Conservation (phyloP, 2,113 vertebrate species). For the Platysteira castanea region DNA sequence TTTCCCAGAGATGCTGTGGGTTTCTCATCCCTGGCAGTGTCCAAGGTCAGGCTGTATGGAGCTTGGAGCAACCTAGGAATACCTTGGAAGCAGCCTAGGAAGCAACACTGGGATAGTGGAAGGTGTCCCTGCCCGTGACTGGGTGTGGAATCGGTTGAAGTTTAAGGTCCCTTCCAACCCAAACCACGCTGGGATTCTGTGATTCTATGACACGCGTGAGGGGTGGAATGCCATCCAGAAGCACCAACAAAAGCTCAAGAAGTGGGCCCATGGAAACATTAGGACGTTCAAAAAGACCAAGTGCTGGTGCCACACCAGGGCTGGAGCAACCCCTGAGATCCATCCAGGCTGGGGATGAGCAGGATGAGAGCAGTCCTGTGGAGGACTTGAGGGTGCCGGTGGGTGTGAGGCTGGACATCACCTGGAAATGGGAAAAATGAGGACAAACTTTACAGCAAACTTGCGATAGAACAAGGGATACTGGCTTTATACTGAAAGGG, state of each 20-base stretch:
- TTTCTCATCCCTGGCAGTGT: no score
- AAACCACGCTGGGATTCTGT: neutral
- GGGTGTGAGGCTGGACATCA: no score
- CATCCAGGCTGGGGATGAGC: neutral
- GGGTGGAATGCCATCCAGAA: neutral
- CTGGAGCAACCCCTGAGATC: neutral
- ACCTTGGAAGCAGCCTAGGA: no score
- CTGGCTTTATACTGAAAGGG: neutral
- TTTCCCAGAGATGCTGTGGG: no score
- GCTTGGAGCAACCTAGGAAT: neutral
- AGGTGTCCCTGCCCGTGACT: neutral
- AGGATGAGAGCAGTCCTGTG: neutral
- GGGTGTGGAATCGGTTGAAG: no score
- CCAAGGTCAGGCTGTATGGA: fast-evolving
- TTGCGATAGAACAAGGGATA: neutral
- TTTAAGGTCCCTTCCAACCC: neutral
- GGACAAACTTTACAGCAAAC: neutral
- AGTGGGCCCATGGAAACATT: no score
- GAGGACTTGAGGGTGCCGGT: neutral
- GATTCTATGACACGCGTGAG: fast-evolving
- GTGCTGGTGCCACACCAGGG: neutral
- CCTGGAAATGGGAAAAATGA: neutral
- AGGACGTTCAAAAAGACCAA: neutral
- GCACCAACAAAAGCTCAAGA: neutral
- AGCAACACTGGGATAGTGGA: no score